A percentile compares a stretch with the other conserved stretches of the same genome.
phyloP scores from a whole-genome alignment of 2,888 invertebrate genomes.

The Andrena bicolor region DNA sequence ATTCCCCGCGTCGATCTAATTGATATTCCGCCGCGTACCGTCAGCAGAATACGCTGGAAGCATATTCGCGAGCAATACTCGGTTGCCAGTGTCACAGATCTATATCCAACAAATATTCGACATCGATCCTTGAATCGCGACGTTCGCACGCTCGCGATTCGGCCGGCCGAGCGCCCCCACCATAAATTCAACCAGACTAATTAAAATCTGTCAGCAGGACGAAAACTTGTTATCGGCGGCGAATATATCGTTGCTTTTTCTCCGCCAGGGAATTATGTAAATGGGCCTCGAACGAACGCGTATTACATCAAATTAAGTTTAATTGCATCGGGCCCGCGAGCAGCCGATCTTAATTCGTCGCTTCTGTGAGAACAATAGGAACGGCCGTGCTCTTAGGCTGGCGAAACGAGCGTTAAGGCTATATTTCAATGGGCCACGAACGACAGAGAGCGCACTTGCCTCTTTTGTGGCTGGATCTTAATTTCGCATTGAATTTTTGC shows the following conservation, averaged over 20 bases:
- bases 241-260: slow-evolving; percentile 6
- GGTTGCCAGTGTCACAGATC: neutral
- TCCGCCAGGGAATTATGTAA: slow-evolving; percentile 6
- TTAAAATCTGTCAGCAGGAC: slow-evolving; percentile 22
- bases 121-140: neutral
- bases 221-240: neutral
- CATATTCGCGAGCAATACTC: slow-evolving; percentile 9
- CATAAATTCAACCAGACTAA: slow-evolving; percentile 14
- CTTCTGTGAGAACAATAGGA: slow-evolving; percentile 14
- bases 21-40: neutral
- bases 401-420: neutral
- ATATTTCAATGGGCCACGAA: neutral
- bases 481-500: neutral
- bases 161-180: neutral
- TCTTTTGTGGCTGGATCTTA: no score
- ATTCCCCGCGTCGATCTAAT: neutral
- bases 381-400: neutral
- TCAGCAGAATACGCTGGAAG: neutral
- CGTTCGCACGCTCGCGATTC: slow-evolving; percentile 5
- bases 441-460: neutral
- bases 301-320: slow-evolving; percentile 12
- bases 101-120: slow-evolving; percentile 3
- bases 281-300: neutral
- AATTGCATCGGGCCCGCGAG: slow-evolving; percentile 5
- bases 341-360: neutral